Base-by-base conservation (phyloP, 2,113 vertebrate species). In the Piaya cayana region DNA sequence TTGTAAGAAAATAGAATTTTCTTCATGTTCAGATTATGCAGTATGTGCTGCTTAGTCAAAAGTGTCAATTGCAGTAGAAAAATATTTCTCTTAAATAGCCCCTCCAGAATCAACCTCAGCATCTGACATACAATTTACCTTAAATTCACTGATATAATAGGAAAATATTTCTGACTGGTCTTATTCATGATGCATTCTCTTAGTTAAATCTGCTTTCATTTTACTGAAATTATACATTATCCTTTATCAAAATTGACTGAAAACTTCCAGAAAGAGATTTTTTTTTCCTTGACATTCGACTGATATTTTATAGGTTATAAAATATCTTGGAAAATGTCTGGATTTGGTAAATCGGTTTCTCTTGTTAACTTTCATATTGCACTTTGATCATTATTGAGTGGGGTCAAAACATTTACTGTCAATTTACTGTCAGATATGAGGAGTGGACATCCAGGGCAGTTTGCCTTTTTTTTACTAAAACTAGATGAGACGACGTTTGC, bases 51-150 rank as follows among this genome's bases (percentile, higher is more conserved):
- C 69, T 71, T 64, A 64, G 6, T 50, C 86, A 15, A 7, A 69
- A 49, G 7, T 55, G 2, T 27, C 2, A 0, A 7, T 58, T 34
- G 49, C 8, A 2, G 30, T 36, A 32, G 14, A 7, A 21, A 75
- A 87, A 42, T 53, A 55, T 45, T 45, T 74, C 13, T 53, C 50
- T 76, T 70, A 59, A 83, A 50, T 7, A 27, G 30, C 70, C 11
- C 16, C 52, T 74, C 32, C n/a, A 64, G 4, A 3, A 22, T 12
- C 39, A 71, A 1, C 22, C 71, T 82, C 42, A 47, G 12, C 25
- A 42, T 52, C 32, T 82, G n/a, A 68, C 5, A 50, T 22, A 67
- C 2, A 47, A 82, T 79, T 34, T n/a, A 65, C 2, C 17, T 85
- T 68, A 36, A 68, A 82, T 32, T 91, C 19, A 37, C 5, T 62